Percentiles rank a stretch among this genome's conserved stretches.
phyloP scores from a whole-genome alignment of 2,888 invertebrate species.

The Zaprionus bogoriensis region DNA sequence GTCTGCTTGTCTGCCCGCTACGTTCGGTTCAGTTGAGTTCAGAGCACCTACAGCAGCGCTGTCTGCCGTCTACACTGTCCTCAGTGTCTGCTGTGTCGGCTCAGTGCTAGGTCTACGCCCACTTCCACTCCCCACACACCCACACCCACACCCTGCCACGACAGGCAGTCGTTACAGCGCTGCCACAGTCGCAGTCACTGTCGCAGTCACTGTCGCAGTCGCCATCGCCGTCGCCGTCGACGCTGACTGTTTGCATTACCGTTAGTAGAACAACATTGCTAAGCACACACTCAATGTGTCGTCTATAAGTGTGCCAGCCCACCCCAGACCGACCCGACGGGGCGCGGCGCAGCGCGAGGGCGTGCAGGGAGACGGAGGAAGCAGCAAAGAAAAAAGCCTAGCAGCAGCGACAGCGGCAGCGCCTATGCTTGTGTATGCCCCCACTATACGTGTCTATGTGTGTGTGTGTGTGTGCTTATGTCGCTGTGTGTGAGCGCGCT shows the following conservation, averaged over 20 bases:
- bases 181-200: no score
- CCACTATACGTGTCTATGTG: not conserved
- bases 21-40: slow-evolving; percentile 61
- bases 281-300: slow-evolving; percentile 67
- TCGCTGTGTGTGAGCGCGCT: slow-evolving; percentile 32
- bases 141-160: not conserved
- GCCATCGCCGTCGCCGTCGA: slow-evolving; percentile 7
- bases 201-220: slow-evolving; percentile 1
- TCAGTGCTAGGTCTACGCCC: slow-evolving; percentile 31
- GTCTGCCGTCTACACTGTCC: no score
- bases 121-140: slow-evolving; percentile 8
- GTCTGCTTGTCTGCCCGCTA: not conserved
- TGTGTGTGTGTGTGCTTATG: slow-evolving; percentile 4
- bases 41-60: slow-evolving; percentile 60
- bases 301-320: slow-evolving; percentile 72
- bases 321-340: slow-evolving; percentile 45
- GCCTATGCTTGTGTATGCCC: slow-evolving; percentile 31
- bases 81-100: not conserved
- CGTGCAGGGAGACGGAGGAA: not conserved
- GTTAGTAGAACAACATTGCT: slow-evolving; percentile 77
- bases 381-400: slow-evolving; percentile 41
- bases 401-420: slow-evolving; percentile 53
- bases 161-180: slow-evolving; percentile 9
- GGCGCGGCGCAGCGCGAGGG: not conserved
- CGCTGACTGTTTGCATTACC: slow-evolving; percentile 76